Evolutionary conservation across 2,113 vertebrate species (phyloP).

Genomic region (Centropus unirufus): DNA sequence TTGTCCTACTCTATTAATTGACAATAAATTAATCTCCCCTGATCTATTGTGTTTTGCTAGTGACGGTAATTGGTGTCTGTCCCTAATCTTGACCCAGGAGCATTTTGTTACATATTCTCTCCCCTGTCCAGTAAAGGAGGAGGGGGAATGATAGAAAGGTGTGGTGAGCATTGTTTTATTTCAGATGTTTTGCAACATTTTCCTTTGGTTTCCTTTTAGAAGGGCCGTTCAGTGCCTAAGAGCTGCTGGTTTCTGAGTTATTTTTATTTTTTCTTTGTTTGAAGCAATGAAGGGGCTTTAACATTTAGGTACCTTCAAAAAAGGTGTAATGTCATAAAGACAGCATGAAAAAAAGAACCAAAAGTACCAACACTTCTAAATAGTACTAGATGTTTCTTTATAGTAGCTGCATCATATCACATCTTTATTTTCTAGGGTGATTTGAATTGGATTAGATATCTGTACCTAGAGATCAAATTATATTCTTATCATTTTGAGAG

Average conservation of each 20-base stretch:
- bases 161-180: not conserved
- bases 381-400: not conserved
- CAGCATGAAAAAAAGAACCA: not conserved
- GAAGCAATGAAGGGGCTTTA: not conserved
- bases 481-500: not conserved
- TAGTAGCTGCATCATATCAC: not conserved
- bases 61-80: not conserved
- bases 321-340: not conserved
- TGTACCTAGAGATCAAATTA: not conserved
- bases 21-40: not conserved
- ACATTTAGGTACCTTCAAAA: not conserved
- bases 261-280: not conserved
- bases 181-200: not conserved
- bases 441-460: not conserved
- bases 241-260: not conserved
- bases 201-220: not conserved
- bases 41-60: not conserved
- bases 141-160: not conserved
- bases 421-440: not conserved
- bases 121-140: no score
- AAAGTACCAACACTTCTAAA: not conserved
- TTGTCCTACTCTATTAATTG: not conserved
- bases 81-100: accelerated
- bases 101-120: not conserved
- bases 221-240: not conserved